These are phyloP conservation scores for Pissodes strobi DNA, from an alignment of 1,140 invertebrate genomes.

Conservation along the genomic window DNA sequence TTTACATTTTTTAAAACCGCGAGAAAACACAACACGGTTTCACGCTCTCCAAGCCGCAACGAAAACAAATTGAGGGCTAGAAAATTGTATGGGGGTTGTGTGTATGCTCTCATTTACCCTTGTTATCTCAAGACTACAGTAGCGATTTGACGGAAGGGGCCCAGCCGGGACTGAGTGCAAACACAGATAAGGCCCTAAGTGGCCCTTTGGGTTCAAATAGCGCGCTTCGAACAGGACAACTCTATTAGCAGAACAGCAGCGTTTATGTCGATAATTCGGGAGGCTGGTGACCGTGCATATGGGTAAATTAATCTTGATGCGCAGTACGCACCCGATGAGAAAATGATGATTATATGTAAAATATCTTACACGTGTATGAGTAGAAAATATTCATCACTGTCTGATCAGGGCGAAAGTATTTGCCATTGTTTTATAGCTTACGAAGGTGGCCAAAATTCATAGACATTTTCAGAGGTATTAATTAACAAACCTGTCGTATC, in stretches of 20 bases:
- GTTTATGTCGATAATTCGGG: conserved; percentile 10
- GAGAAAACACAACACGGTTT: conserved; percentile 21
- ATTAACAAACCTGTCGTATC: too few species aligned
- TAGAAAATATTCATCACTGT: too few species aligned
- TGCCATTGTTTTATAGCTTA: too few species aligned
- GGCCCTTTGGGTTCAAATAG: conserved; percentile 31
- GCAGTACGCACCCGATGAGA: too few species aligned
- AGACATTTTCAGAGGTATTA: too few species aligned
- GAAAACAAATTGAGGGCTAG: conserved; percentile 29
- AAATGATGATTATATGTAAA: too few species aligned
- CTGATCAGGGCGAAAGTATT: too few species aligned
- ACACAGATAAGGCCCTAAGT: conserved; percentile 41
- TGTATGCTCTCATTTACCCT: conserved; percentile 34
- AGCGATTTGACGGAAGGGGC: conserved; percentile 37
- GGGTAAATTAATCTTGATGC: conserved; percentile 4
- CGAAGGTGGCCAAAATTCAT: too few species aligned
- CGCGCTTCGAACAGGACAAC: conserved; percentile 37
- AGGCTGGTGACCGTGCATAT: conserved; percentile 7
- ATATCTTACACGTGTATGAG: too few species aligned
- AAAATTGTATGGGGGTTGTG: conserved; percentile 25
- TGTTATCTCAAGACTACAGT: conserved; percentile 45
- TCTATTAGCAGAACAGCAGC: conserved; percentile 38
- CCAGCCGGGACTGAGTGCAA: conserved; percentile 38
- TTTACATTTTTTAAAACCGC: conserved; percentile 6
- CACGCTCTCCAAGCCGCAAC: conserved; percentile 28